Evolutionary conservation across 2,113 vertebrate species (phyloP).

Genomic region (Antigone vipio): DNA sequence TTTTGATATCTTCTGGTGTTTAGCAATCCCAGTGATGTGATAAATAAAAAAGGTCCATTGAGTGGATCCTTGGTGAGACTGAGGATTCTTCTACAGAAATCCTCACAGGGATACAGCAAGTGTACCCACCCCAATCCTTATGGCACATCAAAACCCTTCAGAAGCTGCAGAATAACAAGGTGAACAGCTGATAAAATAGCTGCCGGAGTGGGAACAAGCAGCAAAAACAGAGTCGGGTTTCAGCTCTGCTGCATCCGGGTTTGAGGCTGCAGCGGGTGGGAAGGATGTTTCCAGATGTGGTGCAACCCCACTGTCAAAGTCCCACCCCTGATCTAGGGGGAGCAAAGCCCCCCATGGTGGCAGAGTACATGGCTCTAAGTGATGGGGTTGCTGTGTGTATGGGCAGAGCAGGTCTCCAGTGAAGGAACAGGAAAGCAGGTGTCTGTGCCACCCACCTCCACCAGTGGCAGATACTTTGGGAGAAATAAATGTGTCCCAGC

Average conservation of each 20-base stretch:
- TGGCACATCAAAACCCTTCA: background rate
- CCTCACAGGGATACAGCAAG: background rate
- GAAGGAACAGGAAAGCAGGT: background rate
- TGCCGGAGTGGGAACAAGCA: background rate
- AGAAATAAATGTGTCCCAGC: background rate
- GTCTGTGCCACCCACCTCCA: background rate
- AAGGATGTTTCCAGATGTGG: background rate
- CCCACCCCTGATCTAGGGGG: background rate
- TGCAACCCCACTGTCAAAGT: background rate
- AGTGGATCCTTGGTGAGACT: background rate
- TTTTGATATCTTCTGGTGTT: background rate
- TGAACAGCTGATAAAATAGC: conserved; percentile 37
- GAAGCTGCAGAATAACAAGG: background rate
- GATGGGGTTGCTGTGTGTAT: background rate
- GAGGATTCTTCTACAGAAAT: background rate
- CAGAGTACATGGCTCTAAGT: background rate
- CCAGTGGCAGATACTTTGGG: accelerated
- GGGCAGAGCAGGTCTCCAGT: background rate
- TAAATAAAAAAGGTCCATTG: background rate
- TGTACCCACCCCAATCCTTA: background rate
- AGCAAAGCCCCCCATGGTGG: background rate
- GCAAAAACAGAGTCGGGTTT: background rate
- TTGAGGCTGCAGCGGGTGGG: background rate
- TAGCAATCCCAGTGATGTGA: background rate
- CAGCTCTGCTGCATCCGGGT: background rate